Percentiles rank a stretch among this genome's conserved stretches.
These are phyloP conservation scores for Hystrix cristata DNA, from an alignment of 2,113 vertebrate genomes.

Conservation along the genomic window DNA sequence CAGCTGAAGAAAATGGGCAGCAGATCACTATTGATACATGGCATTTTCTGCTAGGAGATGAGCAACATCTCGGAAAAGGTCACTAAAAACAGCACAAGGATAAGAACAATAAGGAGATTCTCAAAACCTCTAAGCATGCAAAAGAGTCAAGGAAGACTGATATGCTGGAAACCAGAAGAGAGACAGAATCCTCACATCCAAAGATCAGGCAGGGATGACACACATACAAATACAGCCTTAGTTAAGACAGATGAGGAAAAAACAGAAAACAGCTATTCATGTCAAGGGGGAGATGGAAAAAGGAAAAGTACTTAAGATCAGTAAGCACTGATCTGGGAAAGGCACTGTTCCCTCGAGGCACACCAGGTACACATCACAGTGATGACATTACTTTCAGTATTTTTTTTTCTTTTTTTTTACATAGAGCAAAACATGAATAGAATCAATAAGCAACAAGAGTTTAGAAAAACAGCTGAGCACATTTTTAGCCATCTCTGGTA, in stretches of 20 bases:
- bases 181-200: neutral
- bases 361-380: too few species aligned
- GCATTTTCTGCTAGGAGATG: neutral
- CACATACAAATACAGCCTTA: neutral
- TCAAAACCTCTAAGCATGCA: neutral
- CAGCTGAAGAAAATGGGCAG: neutral
- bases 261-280: neutral
- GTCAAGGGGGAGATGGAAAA: neutral
- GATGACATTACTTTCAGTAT: neutral
- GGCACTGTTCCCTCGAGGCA: neutral
- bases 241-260: neutral
- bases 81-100: neutral
- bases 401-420: neutral
- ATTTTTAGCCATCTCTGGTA: neutral
- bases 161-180: neutral
- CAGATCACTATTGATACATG: too few species aligned
- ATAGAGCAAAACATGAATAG: neutral
- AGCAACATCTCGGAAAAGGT: neutral
- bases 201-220: neutral
- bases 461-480: neutral
- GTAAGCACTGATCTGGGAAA: neutral
- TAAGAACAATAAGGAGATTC: neutral
- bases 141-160: neutral
- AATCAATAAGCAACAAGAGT: neutral
- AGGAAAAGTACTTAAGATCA: neutral